Conservation (phyloP, 2,797 vertebrate genomes). For the Xenops minutus region DNA sequence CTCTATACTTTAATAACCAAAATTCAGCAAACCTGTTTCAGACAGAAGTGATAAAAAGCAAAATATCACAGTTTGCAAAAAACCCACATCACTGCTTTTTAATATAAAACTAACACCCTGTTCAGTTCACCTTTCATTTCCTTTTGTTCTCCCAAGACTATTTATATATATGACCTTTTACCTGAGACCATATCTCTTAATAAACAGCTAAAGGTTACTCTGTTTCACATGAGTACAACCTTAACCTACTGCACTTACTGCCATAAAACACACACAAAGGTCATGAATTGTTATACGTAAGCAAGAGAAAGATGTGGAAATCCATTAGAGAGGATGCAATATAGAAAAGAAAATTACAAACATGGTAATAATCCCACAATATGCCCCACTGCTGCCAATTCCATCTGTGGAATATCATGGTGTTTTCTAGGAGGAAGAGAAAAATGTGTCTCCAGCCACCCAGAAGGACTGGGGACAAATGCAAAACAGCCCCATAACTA, state of each 20-base stretch:
- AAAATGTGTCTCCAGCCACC: background rate
- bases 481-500: background rate
- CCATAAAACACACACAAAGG: background rate
- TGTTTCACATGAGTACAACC: background rate
- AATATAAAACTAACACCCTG: background rate
- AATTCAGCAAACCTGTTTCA: background rate
- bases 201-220: slow-evolving; percentile 41
- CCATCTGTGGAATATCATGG: background rate
- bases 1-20: background rate
- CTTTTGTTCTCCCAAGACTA: slow-evolving; percentile 23
- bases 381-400: background rate
- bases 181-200: background rate
- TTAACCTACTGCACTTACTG: slow-evolving; percentile 3
- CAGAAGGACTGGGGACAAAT: background rate
- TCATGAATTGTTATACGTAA: background rate
- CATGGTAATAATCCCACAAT: background rate
- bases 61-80: background rate
- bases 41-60: background rate
- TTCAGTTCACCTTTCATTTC: background rate
- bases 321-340: slow-evolving; percentile 1
- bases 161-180: slow-evolving; percentile 41
- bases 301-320: background rate
- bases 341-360: slow-evolving; percentile 37
- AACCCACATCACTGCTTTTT: background rate
- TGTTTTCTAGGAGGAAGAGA: background rate